A percentile compares a stretch with the other conserved stretches of the same genome.
phyloP scores from a whole-genome alignment of 2,888 invertebrate species.

The Heliconius ethilla region DNA sequence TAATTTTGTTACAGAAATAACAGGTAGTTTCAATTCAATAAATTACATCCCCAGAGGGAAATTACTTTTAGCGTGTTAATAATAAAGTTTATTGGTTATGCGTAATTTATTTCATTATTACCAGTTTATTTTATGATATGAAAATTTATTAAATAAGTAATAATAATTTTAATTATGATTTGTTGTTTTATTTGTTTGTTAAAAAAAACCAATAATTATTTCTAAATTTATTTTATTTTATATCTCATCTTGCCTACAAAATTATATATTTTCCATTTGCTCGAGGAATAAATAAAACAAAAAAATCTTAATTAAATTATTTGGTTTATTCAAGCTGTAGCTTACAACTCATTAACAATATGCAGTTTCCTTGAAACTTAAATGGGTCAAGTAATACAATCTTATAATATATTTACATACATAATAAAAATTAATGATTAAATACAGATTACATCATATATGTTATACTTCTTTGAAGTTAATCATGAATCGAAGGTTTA shows the following conservation, averaged over 20 bases:
- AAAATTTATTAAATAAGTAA: background rate
- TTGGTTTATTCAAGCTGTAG: constrained; percentile 75
- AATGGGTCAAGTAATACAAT: constrained; percentile 56
- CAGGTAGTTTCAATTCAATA: constrained; percentile 11
- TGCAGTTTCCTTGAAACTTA: constrained; percentile 77
- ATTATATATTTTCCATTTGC: no score
- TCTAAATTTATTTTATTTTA: no score
- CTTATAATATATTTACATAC: constrained; percentile 63
- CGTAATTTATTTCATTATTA: background rate
- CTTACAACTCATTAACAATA: constrained; percentile 76
- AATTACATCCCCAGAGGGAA: constrained; percentile 5
- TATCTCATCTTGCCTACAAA: no score
- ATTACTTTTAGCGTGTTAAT: background rate
- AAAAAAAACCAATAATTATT: no score
- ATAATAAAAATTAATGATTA: constrained; percentile 54
- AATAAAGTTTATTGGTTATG: background rate
- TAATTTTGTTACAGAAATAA: constrained; percentile 6
- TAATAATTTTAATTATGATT: no score
- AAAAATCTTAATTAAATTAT: constrained; percentile 59
- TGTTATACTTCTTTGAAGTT: constrained; percentile 69
- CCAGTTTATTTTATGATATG: background rate
- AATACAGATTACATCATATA: constrained; percentile 54
- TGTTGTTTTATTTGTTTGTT: no score
- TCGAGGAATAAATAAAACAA: constrained; percentile 38
- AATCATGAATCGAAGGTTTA: constrained; percentile 46